Base-by-base conservation (phyloP, 1,140 invertebrate genomes). In the Parapsyche elsis region DNA sequence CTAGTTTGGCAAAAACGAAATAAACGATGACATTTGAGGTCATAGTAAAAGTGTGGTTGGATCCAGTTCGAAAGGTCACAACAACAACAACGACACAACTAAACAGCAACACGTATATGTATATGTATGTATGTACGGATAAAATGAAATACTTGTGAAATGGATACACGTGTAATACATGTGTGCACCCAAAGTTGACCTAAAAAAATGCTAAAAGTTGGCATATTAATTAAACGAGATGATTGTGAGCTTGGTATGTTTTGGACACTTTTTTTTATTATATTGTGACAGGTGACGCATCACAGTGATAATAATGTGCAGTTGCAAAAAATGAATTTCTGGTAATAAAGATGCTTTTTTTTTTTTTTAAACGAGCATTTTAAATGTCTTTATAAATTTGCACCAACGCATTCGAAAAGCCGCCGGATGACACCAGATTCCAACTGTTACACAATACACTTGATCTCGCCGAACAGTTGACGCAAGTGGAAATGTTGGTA, bases 1-100 rank as follows among this genome's bases (percentile, higher is more conserved):
- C 64, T 26, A 67, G 64, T 67, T 30, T 67, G 64, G 64, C 64
- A 19, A 67, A 61, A 61, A 61, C 38, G 30, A 71, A 75, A 75
- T 46, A 75, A 75, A 75, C 26, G 73, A 57, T 49, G 73, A 75
- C 46, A 75, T 75, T 75, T 75, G 73, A 49, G 73, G 49, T 73
- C 73, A 19, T 10, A 75, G 73, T 75, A 75, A 75, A 75, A 75
- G 73, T 74, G 30, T 23, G 9, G 73, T 21, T 21, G 73, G 4
- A 30, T 75, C 23, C 45, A 49, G 5, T 10, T 24, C 49, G 23
- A 57, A 75, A 75, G 73, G 73, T 75, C 73, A 75, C 10, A 1
- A 30, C 14, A 24, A 75, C 30, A 53, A 26, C 24, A 30, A 75
- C 73, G 45, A 12, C n/a, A n/a, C n/a, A n/a, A n/a, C n/a, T n/a